Conservation (phyloP, 2,113 vertebrate species). For the Nothobranchius furzeri region DNA sequence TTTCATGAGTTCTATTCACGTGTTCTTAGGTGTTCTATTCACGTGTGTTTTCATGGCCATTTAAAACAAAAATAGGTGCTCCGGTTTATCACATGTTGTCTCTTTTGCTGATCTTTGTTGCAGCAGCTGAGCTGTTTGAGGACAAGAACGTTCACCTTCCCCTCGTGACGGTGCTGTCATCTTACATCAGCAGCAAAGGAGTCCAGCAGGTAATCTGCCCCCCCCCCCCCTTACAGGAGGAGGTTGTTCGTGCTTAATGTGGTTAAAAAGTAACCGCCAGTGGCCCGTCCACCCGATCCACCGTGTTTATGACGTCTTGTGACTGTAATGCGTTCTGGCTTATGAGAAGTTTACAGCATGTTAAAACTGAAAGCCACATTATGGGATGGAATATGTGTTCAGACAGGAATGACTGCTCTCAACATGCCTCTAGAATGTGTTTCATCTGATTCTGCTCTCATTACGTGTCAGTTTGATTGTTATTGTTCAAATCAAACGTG, state of each 20-base stretch:
- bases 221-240: too few species aligned
- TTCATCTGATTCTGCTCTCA: too few species aligned
- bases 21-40: too few species aligned
- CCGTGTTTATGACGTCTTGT: conserved; percentile 18
- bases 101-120: background rate
- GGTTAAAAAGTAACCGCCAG: background rate
- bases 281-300: background rate
- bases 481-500: background rate
- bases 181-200: conserved; percentile 76
- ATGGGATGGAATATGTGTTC: background rate
- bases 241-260: background rate
- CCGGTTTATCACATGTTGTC: conserved; percentile 9
- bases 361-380: conserved; percentile 12
- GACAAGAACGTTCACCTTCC: conserved; percentile 85
- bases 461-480: background rate
- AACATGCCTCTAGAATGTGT: too few species aligned
- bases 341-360: conserved; percentile 13
- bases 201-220: conserved; percentile 87
- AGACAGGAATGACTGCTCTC: background rate
- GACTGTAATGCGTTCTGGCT: conserved; percentile 6
- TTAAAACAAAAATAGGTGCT: too few species aligned
- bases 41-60: too few species aligned
- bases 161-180: conserved; percentile 83
- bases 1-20: too few species aligned
- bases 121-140: conserved; percentile 85